phyloP scores from a whole-genome alignment of 2,888 invertebrate genomes.

The Acanthosepion lycidas region DNA sequence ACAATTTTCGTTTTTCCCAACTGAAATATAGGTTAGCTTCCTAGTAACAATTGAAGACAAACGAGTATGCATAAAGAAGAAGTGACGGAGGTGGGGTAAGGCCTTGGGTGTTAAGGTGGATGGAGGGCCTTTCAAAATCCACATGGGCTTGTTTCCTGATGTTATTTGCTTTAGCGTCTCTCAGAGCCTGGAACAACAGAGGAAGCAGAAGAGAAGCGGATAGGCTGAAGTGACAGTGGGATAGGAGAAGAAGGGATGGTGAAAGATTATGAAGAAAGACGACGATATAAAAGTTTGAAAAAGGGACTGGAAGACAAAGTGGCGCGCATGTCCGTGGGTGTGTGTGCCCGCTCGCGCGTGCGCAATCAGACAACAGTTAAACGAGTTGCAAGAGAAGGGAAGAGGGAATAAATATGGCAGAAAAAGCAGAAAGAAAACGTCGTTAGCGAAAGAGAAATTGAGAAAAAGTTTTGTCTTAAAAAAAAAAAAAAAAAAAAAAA shows the following conservation, averaged over 20 bases:
- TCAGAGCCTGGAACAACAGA: background rate
- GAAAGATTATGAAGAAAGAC: background rate
- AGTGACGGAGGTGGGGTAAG: background rate
- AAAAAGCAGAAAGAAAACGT: background rate
- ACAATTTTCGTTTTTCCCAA: background rate
- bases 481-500: background rate
- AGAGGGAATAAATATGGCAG: background rate
- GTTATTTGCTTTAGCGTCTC: background rate
- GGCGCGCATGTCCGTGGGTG: background rate
- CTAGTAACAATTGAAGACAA: background rate
- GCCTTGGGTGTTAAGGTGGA: background rate
- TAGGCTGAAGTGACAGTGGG: background rate
- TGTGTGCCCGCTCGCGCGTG: background rate
- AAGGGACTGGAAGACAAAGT: background rate
- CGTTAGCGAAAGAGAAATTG: background rate
- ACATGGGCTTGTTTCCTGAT: constrained; percentile 4
- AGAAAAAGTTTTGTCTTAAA: background rate
- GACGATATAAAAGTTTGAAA: background rate
- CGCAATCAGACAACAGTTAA: background rate
- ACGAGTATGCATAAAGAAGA: background rate
- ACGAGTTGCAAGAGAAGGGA: background rate
- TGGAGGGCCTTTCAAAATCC: background rate
- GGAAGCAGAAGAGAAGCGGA: background rate
- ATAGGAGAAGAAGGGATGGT: background rate
- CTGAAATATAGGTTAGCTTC: background rate